These are phyloP conservation scores for Brachionus sp. DNA, from an alignment of 1,140 invertebrate genomes.

Conservation along the genomic window DNA sequence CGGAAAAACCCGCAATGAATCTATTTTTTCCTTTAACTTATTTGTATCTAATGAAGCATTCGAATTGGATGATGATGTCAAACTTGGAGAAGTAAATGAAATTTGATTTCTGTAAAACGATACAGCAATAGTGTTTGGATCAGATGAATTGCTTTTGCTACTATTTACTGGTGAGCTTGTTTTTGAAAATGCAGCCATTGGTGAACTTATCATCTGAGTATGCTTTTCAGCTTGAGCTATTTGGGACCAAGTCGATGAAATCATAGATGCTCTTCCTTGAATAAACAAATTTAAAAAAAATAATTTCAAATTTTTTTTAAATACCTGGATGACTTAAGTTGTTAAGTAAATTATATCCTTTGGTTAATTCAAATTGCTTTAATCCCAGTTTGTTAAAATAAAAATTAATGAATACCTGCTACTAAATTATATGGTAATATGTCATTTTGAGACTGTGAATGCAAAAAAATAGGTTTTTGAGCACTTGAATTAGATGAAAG, in stretches of 20 bases:
- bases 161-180: neutral
- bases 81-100: slow-evolving; percentile 1
- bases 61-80: neutral
- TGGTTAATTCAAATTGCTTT: neutral
- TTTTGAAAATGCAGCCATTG: slow-evolving; percentile 25
- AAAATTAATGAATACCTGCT: neutral
- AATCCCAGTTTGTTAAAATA: neutral
- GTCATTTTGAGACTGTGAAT: slow-evolving; percentile 9
- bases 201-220: neutral
- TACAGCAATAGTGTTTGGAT: neutral
- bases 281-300: neutral
- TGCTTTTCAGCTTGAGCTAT: slow-evolving; percentile 28
- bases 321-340: slow-evolving; percentile 30
- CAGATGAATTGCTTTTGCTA: neutral
- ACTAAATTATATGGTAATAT: slow-evolving; percentile 24
- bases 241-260: slow-evolving; percentile 39
- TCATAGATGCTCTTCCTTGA: slow-evolving; percentile 33
- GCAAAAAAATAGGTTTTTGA: slow-evolving; percentile 28
- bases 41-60: neutral
- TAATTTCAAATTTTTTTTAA: neutral
- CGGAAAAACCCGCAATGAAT: neutral
- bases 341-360: slow-evolving; percentile 24
- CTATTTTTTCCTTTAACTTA: neutral
- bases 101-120: slow-evolving; percentile 23
- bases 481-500: neutral